Conservation (phyloP, 2,797 vertebrate species). For the Lindbergichthys nudifrons region DNA sequence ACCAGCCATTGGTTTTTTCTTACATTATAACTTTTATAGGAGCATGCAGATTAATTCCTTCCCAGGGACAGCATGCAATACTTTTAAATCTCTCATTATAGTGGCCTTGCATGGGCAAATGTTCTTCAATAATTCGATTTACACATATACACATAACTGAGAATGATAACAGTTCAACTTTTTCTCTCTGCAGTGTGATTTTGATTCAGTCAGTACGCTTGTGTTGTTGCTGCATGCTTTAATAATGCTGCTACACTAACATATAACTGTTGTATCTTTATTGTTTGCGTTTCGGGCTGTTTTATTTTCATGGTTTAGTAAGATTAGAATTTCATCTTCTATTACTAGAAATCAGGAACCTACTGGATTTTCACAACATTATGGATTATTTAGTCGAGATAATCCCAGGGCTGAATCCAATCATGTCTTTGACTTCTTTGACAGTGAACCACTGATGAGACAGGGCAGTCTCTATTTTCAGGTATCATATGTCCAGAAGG, state of each 20-base stretch:
- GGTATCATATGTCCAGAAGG: slow-evolving; percentile 56
- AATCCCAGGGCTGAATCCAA: slow-evolving; percentile 21
- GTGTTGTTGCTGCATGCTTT: not conserved
- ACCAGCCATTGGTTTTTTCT: slow-evolving; percentile 5
- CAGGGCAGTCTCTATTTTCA: slow-evolving; percentile 53
- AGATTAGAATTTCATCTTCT: not conserved
- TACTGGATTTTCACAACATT: slow-evolving; percentile 12
- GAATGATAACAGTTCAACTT: not conserved
- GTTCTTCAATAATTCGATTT: not conserved
- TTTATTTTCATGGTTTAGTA: not conserved
- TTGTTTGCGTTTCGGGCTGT: not conserved
- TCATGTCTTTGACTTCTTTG: slow-evolving; percentile 24
- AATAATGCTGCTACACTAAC: not conserved
- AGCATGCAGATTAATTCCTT: not conserved
- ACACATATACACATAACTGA: not conserved
- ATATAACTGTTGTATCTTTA: not conserved
- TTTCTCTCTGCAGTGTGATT: not conserved
- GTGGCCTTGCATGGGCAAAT: not conserved
- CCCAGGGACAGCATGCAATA: not conserved
- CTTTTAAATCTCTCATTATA: not conserved
- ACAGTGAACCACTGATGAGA: slow-evolving; percentile 39
- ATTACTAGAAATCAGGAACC: not conserved
- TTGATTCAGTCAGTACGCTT: not conserved
- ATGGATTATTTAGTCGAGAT: slow-evolving; percentile 28
- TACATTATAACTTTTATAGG: not conserved